These are phyloP conservation scores for Hetaerina americana DNA, from an alignment of 1,140 invertebrate species.

Conservation along the genomic window DNA sequence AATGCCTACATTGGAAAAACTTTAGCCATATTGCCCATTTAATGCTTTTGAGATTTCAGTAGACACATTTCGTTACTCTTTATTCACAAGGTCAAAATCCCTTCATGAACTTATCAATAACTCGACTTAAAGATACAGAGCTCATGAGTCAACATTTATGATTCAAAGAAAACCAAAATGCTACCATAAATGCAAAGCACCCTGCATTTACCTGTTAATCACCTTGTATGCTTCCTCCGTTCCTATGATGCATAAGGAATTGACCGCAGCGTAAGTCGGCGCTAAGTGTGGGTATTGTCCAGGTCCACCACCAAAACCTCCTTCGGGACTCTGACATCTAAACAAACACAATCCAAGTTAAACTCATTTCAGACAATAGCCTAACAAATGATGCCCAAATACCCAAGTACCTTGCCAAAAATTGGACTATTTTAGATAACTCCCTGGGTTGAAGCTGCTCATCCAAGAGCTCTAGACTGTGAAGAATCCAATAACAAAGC, in stretches of 20 bases:
- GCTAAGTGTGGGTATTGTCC: slow-evolving; percentile 85
- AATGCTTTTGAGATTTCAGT: too few species aligned
- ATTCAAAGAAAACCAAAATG: not conserved
- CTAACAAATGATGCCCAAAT: not conserved
- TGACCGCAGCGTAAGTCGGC: slow-evolving; percentile 92
- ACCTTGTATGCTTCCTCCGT: slow-evolving; percentile 72
- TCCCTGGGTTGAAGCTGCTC: slow-evolving; percentile 50
- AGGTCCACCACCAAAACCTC: slow-evolving; percentile 91
- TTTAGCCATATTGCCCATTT: too few species aligned
- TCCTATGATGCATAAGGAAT: slow-evolving; percentile 78
- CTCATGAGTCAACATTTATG: not conserved
- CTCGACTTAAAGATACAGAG: not conserved
- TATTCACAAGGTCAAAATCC: too few species aligned
- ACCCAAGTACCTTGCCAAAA: slow-evolving; percentile 39
- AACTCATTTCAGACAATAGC: not conserved
- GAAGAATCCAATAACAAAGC: slow-evolving; percentile 91
- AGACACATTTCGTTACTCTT: too few species aligned
- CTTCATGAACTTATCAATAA: not conserved
- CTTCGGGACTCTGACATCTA: slow-evolving; percentile 64
- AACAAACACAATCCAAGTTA: not conserved
- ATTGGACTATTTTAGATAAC: slow-evolving; percentile 50
- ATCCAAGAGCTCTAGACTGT: slow-evolving; percentile 72
- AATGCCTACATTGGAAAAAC: too few species aligned
- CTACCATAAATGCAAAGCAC: too few species aligned
- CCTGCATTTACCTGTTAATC: slow-evolving; percentile 57